Evolutionary conservation across 2,113 vertebrate species (phyloP).

Genomic region (Antechinus stuartii): DNA sequence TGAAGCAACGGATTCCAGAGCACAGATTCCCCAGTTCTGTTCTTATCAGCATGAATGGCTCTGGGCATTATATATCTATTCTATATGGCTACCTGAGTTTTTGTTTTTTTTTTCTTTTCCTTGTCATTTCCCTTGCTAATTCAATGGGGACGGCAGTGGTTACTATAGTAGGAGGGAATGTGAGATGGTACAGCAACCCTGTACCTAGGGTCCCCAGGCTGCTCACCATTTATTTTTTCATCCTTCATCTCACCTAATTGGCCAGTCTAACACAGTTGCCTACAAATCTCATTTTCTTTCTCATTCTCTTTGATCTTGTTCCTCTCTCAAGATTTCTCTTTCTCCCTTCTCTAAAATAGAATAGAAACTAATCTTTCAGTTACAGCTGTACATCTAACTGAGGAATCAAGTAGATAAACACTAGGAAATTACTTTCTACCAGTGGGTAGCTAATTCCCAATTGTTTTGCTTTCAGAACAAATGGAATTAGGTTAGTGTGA

Average conservation of each 20-base stretch:
- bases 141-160: background rate
- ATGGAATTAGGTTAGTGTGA: background rate
- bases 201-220: background rate
- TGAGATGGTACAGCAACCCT: background rate
- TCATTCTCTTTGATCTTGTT: background rate
- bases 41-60: background rate
- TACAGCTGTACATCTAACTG: background rate
- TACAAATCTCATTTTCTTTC: background rate
- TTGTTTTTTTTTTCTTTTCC: background rate
- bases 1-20: background rate
- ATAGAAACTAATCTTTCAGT: background rate
- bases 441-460: background rate
- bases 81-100: background rate
- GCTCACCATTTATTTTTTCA: background rate
- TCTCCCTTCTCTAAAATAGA: background rate
- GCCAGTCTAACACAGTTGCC: background rate
- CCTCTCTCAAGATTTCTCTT: background rate
- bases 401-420: background rate
- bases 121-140: background rate
- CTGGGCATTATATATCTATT: background rate
- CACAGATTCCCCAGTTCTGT: background rate
- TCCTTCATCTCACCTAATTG: background rate
- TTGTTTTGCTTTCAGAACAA: background rate
- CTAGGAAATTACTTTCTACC: background rate
- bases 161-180: background rate